Conservation (phyloP, 2,888 invertebrate species). For the Autographa gamma region DNA sequence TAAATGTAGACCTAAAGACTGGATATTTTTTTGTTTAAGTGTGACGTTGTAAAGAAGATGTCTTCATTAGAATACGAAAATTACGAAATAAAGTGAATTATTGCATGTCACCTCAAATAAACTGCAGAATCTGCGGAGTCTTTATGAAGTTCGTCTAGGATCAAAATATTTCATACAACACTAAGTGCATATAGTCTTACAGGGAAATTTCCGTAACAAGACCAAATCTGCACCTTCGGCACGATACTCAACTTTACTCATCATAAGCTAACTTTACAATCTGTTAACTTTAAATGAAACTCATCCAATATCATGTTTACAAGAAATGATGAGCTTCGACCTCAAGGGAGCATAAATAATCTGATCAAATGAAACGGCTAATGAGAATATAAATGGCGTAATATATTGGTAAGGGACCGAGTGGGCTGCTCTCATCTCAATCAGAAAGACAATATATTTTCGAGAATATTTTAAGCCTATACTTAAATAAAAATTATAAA, state of each 20-base stretch:
- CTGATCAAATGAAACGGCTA: constrained; percentile 85
- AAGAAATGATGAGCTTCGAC: constrained; percentile 77
- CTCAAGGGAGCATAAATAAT: constrained; percentile 81
- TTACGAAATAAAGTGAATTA: too few species aligned
- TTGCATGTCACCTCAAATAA: too few species aligned
- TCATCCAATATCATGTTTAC: constrained; percentile 74
- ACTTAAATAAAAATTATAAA: neutral
- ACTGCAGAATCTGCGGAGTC: too few species aligned
- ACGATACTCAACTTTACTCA: constrained; percentile 40
- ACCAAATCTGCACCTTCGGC: constrained; percentile 3
- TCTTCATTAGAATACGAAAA: too few species aligned
- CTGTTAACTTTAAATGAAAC: constrained; percentile 73
- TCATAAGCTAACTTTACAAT: constrained; percentile 66
- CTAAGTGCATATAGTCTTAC: neutral
- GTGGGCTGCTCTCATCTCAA: constrained; percentile 60
- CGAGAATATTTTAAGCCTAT: neutral
- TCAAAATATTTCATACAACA: too few species aligned
- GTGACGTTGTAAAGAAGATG: neutral
- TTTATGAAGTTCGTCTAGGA: too few species aligned
- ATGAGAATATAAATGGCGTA: constrained; percentile 86
- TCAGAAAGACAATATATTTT: neutral
- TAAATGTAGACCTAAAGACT: neutral
- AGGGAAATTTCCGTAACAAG: neutral
- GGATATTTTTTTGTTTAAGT: too few species aligned
- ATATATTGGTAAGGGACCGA: constrained; percentile 84